Conservation (phyloP, 2,113 vertebrate genomes). For the Carlito syrichta region DNA sequence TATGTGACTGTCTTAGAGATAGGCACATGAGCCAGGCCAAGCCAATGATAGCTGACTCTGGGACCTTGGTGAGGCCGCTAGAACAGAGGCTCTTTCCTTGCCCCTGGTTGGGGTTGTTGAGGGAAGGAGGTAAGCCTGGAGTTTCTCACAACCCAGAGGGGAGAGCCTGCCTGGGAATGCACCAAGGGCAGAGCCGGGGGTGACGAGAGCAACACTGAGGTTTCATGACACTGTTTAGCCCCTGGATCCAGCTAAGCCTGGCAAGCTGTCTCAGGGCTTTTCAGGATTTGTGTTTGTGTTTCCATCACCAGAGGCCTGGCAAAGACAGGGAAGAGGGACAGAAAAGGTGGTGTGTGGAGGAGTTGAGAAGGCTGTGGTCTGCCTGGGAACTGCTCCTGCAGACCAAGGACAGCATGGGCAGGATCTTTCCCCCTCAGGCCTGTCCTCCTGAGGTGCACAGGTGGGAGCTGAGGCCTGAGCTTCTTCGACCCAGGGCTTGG, state of each 20-base stretch:
- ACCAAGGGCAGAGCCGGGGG: neutral
- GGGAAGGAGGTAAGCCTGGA: neutral
- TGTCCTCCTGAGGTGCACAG: rapidly evolving
- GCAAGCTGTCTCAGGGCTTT: neutral
- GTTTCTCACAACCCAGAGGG: neutral
- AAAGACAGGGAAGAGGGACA: neutral
- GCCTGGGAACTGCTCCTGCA: neutral
- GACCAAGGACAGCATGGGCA: too few relatives aligned
- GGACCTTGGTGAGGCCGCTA: neutral
- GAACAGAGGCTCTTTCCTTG: neutral
- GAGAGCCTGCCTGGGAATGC: neutral
- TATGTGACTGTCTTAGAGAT: neutral
- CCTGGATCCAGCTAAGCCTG: neutral
- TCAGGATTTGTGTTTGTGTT: neutral
- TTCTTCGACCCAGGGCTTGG: rapidly evolving
- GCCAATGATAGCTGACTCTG: neutral
- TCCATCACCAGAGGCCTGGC: neutral
- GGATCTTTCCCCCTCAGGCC: neutral
- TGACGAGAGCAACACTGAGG: neutral
- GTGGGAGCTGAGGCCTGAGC: neutral
- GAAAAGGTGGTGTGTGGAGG: neutral
- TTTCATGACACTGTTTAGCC: neutral
- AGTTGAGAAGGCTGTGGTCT: neutral
- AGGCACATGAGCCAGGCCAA: neutral
- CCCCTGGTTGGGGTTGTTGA: neutral